phyloP scores from a whole-genome alignment of 2,888 invertebrate genomes.

The Dascillus cervinus region DNA sequence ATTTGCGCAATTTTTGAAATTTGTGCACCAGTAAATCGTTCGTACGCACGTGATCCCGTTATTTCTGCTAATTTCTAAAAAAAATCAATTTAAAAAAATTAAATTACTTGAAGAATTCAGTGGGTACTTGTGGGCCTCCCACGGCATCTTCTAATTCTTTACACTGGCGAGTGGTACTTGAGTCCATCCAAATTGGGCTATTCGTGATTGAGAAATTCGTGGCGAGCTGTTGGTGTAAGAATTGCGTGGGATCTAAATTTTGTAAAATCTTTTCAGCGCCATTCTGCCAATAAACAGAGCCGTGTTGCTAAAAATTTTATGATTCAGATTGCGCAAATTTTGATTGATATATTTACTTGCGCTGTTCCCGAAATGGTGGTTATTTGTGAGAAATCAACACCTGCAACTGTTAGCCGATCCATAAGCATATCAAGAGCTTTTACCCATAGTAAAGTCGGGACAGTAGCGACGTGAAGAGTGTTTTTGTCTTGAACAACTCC shows the following conservation, averaged over 20 bases:
- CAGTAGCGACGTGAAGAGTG: constrained; percentile 54
- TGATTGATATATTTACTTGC: constrained; percentile 54
- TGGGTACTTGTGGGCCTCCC: constrained; percentile 56
- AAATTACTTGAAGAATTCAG: constrained; percentile 4
- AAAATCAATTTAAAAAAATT: constrained; percentile 10
- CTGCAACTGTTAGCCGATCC: constrained; percentile 71
- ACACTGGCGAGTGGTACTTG: constrained; percentile 71
- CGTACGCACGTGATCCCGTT: constrained; percentile 82
- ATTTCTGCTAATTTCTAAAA: constrained; percentile 65
- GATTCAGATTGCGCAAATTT: neutral
- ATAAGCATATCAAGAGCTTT: constrained; percentile 89
- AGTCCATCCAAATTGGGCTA: constrained; percentile 97
- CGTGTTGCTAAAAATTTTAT: constrained; percentile 74
- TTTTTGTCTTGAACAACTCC: constrained; percentile 50
- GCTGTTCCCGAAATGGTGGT: constrained; percentile 83
- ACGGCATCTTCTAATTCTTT: constrained; percentile 69
- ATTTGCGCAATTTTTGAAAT: constrained; percentile 80
- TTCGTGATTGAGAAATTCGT: constrained; percentile 68
- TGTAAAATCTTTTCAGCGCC: constrained; percentile 60
- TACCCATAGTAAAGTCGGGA: constrained; percentile 90
- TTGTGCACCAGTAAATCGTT: constrained; percentile 89
- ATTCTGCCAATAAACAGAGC: constrained; percentile 90
- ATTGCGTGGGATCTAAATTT: constrained; percentile 62
- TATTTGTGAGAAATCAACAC: constrained; percentile 78
- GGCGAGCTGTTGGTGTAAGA: constrained; percentile 75